Percentiles rank a stretch among this genome's conserved stretches.
Evolutionary conservation across 2,888 invertebrate species (phyloP).

Genomic region (Lasioglossum marginatum): DNA sequence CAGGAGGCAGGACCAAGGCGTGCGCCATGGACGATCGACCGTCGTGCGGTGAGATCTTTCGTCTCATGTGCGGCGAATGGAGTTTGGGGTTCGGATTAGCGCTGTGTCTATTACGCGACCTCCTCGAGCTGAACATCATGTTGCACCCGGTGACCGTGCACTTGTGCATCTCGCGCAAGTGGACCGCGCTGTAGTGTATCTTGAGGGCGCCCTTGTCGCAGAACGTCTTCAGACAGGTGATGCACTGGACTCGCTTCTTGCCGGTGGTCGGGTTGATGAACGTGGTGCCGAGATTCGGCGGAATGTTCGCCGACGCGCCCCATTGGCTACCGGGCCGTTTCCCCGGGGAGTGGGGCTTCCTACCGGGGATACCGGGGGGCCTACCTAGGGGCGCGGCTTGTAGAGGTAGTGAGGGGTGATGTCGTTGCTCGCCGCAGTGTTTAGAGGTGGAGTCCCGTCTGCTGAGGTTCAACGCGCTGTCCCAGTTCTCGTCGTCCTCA

Average conservation of each 20-base stretch:
- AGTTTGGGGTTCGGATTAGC: constrained; percentile 99
- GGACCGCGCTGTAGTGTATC: constrained; percentile 99
- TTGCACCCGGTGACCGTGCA: constrained; percentile 99
- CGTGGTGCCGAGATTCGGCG: constrained; percentile 93
- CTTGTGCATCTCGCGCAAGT: constrained; percentile 99
- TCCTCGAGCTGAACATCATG: constrained; percentile 99
- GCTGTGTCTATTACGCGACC: constrained; percentile 98
- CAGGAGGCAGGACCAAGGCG: constrained; percentile 91
- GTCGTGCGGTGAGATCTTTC: constrained; percentile 97
- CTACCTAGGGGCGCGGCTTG: constrained; percentile 83
- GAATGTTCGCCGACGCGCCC: constrained; percentile 89
- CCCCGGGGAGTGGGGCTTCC: constrained; percentile 90
- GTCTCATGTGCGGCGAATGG: constrained; percentile 96
- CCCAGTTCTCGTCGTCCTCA: constrained; percentile 87
- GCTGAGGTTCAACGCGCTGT: constrained; percentile 88
- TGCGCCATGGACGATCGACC: constrained; percentile 95
- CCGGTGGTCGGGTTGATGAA: constrained; percentile 97
- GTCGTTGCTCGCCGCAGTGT: constrained; percentile 70
- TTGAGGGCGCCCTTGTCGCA: constrained; percentile 99
- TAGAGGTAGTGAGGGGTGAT: constrained; percentile 69
- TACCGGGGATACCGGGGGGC: constrained; percentile 85
- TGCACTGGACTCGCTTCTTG: constrained; percentile 98
- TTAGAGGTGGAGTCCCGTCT: constrained; percentile 83
- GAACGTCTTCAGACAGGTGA: constrained; percentile 99
- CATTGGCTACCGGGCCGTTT: constrained; percentile 89